Evolutionary conservation across 2,888 invertebrate species (phyloP).

Genomic region (Ormyrus thymus): DNA sequence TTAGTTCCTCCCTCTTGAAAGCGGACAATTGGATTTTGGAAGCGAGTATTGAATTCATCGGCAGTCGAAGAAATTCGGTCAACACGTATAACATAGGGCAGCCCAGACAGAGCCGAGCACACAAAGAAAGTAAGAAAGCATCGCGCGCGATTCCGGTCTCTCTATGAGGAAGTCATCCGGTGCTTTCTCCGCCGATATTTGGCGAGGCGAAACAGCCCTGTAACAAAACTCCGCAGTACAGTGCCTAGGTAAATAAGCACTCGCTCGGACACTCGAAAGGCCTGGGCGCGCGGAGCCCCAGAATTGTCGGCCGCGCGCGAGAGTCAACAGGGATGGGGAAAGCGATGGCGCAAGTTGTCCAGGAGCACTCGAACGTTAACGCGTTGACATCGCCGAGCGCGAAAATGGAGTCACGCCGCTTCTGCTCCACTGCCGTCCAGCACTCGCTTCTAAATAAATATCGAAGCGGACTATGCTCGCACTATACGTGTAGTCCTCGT

Average conservation of each 20-base stretch:
- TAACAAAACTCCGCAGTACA: conserved; percentile 45
- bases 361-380: conserved; percentile 35
- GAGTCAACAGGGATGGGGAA: conserved; percentile 27
- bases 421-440: too few species aligned
- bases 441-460: conserved; percentile 47
- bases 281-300: background rate
- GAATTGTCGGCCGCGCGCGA: conserved; percentile 13
- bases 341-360: conserved; percentile 26
- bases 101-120: too few species aligned
- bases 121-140: conserved; percentile 20
- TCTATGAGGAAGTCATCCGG: conserved; percentile 11
- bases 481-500: background rate
- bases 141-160: background rate
- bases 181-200: conserved; percentile 55
- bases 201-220: conserved; percentile 48
- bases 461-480: background rate
- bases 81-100: too few species aligned
- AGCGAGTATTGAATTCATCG: too few species aligned
- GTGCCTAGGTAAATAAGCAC: conserved; percentile 47
- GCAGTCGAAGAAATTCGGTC: too few species aligned
- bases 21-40: too few species aligned
- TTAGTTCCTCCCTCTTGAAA: too few species aligned
- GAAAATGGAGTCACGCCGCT: conserved; percentile 2
- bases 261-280: conserved; percentile 16
- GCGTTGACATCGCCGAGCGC: conserved; percentile 22